Conservation (phyloP, 2,113 vertebrate species). For the Hyaena hyaena region DNA sequence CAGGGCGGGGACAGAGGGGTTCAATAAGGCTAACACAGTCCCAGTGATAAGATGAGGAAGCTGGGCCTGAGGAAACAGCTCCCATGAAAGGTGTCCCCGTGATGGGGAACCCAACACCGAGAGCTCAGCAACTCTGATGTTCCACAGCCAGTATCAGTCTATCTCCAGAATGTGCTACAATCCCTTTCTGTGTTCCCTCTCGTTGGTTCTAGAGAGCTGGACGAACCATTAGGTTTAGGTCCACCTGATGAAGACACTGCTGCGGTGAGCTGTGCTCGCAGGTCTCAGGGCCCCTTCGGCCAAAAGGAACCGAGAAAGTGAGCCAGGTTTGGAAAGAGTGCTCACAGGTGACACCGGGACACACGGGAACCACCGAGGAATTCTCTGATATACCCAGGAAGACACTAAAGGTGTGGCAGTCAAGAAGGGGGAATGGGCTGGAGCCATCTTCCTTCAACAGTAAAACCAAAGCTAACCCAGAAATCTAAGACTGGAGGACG, state of each 20-base stretch:
- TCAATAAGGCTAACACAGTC: neutral
- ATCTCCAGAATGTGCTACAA: neutral
- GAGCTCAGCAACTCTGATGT: neutral
- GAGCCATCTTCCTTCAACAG: neutral
- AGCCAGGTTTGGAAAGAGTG: neutral
- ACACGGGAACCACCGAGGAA: neutral
- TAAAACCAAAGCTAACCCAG: neutral
- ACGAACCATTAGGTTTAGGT: neutral
- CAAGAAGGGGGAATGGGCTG: neutral
- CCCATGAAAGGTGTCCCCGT: neutral
- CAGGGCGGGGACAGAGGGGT: accelerated
- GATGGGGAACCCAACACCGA: accelerated
- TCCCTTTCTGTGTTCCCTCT: neutral
- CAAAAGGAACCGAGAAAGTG: neutral
- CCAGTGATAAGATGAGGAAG: neutral
- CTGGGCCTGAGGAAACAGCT: neutral
- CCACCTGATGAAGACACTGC: neutral
- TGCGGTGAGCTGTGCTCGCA: neutral
- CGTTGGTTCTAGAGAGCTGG: neutral
- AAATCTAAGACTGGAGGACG: neutral
- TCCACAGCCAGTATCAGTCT: neutral
- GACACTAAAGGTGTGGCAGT: neutral
- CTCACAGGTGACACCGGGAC: neutral
- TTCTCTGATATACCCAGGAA: neutral
- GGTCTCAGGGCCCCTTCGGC: neutral